Evolutionary conservation across 2,888 invertebrate genomes (phyloP).

Genomic region (Dolichomitus sp.): DNA sequence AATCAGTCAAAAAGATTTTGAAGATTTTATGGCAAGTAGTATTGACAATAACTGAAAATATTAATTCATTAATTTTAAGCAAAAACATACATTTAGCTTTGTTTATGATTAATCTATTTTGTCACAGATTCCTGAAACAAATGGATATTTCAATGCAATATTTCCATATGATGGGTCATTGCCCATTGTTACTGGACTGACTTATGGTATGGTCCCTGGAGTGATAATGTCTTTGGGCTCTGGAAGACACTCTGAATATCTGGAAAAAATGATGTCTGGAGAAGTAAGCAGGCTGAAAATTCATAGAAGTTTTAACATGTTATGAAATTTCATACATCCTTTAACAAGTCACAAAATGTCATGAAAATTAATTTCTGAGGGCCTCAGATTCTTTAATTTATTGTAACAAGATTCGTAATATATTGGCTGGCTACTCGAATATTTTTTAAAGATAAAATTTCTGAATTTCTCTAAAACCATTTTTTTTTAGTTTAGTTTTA

Average conservation of each 20-base stretch:
- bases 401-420: too few relatives aligned
- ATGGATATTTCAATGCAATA: constrained; percentile 71
- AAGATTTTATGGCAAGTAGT: constrained; percentile 89
- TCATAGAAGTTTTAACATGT: too few relatives aligned
- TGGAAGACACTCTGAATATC: constrained; percentile 83
- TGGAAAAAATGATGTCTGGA: constrained; percentile 80
- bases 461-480: too few relatives aligned
- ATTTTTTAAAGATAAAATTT: too few relatives aligned
- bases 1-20: constrained; percentile 88
- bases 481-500: too few relatives aligned
- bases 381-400: too few relatives aligned
- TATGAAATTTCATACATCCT: too few relatives aligned
- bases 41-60: neutral
- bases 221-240: constrained; percentile 86
- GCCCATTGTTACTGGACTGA: constrained; percentile 82
- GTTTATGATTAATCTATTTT: neutral
- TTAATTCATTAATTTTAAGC: neutral
- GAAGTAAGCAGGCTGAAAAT: constrained; percentile 80
- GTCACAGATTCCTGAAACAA: constrained; percentile 63
- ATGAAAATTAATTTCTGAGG: too few relatives aligned
- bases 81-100: too few relatives aligned
- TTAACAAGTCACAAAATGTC: too few relatives aligned
- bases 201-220: constrained; percentile 86
- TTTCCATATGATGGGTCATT: constrained; percentile 84
- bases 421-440: too few relatives aligned